phyloP scores from a whole-genome alignment of 2,113 vertebrate genomes.

The Rhabdomys dilectus region DNA sequence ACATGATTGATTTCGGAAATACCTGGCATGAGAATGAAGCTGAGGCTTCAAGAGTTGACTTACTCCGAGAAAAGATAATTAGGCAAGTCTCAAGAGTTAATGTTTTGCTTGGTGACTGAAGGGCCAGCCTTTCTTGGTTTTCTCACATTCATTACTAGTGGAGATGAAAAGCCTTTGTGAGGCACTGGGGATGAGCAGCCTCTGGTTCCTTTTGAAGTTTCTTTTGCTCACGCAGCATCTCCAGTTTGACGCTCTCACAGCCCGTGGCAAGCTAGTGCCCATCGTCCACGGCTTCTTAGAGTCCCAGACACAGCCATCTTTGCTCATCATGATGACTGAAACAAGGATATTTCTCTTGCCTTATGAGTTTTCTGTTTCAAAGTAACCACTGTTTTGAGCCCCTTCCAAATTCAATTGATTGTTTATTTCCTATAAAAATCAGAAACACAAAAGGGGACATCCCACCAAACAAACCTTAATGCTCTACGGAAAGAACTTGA shows the following conservation, averaged over 20 bases:
- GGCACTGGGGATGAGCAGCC: slow-evolving; percentile 71
- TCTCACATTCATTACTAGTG: slow-evolving; percentile 80
- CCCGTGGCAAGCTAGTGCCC: slow-evolving; percentile 44
- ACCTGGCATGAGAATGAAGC: slow-evolving; percentile 91
- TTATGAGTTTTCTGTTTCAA: slow-evolving; percentile 73
- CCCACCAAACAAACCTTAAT: slow-evolving; percentile 19
- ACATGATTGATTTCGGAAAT: slow-evolving; percentile 92
- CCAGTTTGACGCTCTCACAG: slow-evolving; percentile 17
- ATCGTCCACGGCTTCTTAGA: slow-evolving; percentile 55
- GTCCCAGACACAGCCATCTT: slow-evolving; percentile 52
- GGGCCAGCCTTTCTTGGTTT: slow-evolving; percentile 83
- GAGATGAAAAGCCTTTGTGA: slow-evolving; percentile 84
- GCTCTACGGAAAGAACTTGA: slow-evolving; percentile 43
- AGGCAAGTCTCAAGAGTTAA: slow-evolving; percentile 87
- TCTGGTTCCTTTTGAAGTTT: slow-evolving; percentile 75
- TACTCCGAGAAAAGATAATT: slow-evolving; percentile 91
- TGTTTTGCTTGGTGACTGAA: slow-evolving; percentile 86
- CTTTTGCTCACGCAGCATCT: slow-evolving; percentile 66
- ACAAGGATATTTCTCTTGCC: slow-evolving; percentile 52
- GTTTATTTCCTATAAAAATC: slow-evolving; percentile 48
- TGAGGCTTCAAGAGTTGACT: slow-evolving; percentile 88
- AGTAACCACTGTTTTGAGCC: slow-evolving; percentile 48
- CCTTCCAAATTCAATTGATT: slow-evolving; percentile 64
- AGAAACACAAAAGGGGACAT: background rate
- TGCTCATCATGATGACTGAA: slow-evolving; percentile 48